phyloP scores from a whole-genome alignment of 2,888 invertebrate genomes.

The Cyclophora albipunctata region DNA sequence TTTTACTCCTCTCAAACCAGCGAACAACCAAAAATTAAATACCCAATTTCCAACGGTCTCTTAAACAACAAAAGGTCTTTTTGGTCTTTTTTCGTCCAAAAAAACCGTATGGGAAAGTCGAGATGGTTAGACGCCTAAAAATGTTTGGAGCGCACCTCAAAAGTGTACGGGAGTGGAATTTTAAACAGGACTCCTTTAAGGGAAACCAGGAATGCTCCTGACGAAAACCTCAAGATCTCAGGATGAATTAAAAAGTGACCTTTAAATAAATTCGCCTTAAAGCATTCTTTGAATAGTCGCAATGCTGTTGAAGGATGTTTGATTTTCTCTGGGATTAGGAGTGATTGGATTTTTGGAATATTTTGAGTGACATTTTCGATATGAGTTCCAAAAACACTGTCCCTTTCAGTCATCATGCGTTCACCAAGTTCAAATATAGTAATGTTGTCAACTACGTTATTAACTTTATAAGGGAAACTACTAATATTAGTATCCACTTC shows the following conservation, averaged over 20 bases:
- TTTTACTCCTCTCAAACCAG: too few species aligned
- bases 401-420: too few species aligned
- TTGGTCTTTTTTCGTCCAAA: conserved; percentile 12
- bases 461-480: too few species aligned
- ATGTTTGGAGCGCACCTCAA: conserved; percentile 57
- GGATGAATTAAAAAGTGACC: conserved; percentile 21
- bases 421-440: too few species aligned
- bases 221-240: conserved; percentile 34
- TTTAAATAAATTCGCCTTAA: conserved; percentile 2
- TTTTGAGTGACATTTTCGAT: too few species aligned
- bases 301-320: neutral
- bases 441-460: too few species aligned
- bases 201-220: conserved; percentile 45
- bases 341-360: too few species aligned
- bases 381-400: too few species aligned
- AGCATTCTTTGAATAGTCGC: neutral
- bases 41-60: conserved; percentile 6
- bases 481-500: too few species aligned
- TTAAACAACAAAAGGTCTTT: conserved; percentile 32
- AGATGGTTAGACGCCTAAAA: conserved; percentile 55
- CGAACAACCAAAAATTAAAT: too few species aligned
- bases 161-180: conserved; percentile 59
- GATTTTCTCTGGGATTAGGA: too few species aligned
- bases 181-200: conserved; percentile 60
- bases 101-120: conserved; percentile 56